Evolutionary conservation across 2,888 invertebrate species (phyloP).

Genomic region (Apamea crenata): DNA sequence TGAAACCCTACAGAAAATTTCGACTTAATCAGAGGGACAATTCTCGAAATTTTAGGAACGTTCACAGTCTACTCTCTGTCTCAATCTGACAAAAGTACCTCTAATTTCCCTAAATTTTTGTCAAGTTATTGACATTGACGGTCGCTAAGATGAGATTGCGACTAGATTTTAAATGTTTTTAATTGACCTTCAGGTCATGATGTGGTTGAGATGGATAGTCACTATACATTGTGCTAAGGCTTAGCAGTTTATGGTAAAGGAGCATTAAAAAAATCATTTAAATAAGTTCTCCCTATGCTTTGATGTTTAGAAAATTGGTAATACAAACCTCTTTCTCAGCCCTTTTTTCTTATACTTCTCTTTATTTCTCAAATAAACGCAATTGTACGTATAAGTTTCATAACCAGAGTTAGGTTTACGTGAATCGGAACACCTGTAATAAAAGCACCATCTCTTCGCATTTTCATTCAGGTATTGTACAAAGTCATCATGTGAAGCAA

Average conservation of each 20-base stretch:
- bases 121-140: no score
- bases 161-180: no score
- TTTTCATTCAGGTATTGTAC: slow-evolving; percentile 76
- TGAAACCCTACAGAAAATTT: not conserved
- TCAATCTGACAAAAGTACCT: no score
- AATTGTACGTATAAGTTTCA: slow-evolving; percentile 73
- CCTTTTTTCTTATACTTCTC: slow-evolving; percentile 73
- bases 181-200: not conserved
- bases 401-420: slow-evolving; percentile 66
- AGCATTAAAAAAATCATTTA: not conserved
- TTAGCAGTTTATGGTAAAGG: not conserved
- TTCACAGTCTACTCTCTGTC: no score
- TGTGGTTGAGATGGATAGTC: no score
- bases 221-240: not conserved
- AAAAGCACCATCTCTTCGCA: slow-evolving; percentile 75
- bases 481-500: slow-evolving; percentile 72
- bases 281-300: no score
- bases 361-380: slow-evolving; percentile 74
- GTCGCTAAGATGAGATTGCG: no score
- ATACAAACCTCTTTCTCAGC: slow-evolving; percentile 71
- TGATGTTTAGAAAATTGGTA: not conserved
- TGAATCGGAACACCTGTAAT: slow-evolving; percentile 76
- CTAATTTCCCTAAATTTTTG: no score
- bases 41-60: no score
- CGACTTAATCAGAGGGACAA: not conserved